These are phyloP conservation scores for Sphyrna mokarran DNA, from an alignment of 2,113 vertebrate genomes.

Conservation along the genomic window DNA sequence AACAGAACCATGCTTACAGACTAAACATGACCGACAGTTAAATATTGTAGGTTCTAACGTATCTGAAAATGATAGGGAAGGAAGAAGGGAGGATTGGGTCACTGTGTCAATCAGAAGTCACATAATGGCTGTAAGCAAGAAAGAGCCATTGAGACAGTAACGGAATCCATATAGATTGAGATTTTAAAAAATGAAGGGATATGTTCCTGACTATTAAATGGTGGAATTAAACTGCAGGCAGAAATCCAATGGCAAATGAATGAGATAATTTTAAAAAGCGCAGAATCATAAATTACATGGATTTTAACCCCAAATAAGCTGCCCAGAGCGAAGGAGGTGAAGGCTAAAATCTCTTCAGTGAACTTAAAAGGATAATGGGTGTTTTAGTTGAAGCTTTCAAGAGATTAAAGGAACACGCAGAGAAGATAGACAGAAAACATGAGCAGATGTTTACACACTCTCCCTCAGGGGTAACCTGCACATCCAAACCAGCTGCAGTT, in stretches of 20 bases:
- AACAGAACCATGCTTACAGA: neutral
- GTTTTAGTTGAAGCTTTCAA: too few relatives aligned
- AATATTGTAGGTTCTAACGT: neutral
- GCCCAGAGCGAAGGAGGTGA: neutral
- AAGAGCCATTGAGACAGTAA: neutral
- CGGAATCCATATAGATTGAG: neutral
- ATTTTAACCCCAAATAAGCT: neutral
- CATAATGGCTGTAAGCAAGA: neutral
- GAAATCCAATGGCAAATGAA: neutral
- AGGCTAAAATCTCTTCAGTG: too few relatives aligned
- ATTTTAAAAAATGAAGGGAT: neutral
- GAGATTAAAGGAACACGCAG: too few relatives aligned
- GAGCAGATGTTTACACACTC: too few relatives aligned
- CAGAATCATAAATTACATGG: neutral
- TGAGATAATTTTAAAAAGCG: neutral
- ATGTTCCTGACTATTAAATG: neutral
- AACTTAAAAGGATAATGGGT: too few relatives aligned
- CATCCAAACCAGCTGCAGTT: too few relatives aligned
- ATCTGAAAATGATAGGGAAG: neutral
- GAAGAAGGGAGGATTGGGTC: neutral
- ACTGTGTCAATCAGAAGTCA: neutral
- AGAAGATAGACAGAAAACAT: too few relatives aligned
- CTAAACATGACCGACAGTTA: neutral
- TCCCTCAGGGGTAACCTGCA: too few relatives aligned
- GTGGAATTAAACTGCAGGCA: neutral